Conservation (phyloP, 2,797 vertebrate genomes). For the Sebastes dallii region DNA sequence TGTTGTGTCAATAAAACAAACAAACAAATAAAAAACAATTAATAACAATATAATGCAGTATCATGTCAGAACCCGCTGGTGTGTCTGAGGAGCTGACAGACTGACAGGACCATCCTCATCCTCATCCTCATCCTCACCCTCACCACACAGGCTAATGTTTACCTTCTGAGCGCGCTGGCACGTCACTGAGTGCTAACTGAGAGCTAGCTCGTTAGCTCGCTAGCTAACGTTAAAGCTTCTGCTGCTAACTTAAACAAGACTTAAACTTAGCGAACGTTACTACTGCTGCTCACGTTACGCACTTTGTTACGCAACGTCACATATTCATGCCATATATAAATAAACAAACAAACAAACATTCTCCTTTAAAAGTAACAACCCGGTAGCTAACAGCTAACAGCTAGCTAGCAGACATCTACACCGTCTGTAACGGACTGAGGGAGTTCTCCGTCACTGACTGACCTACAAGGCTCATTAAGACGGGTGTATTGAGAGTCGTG, state of each 20-base stretch:
- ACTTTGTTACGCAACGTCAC: background rate
- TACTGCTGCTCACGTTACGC: no score
- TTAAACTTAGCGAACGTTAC: background rate
- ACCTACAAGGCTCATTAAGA: rapidly evolving
- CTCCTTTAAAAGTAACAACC: no score
- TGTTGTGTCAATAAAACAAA: no score
- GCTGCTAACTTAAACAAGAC: background rate
- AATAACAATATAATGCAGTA: no score
- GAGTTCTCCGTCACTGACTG: background rate
- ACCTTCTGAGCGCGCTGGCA: constrained; percentile 36
- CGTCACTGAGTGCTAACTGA: background rate
- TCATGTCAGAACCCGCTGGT: rapidly evolving
- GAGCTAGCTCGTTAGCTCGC: no score
- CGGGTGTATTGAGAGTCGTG: rapidly evolving
- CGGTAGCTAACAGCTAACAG: background rate
- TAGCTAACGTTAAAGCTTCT: background rate
- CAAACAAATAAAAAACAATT: no score
- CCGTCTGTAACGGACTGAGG: background rate
- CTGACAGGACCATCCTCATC: background rate
- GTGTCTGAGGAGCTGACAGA: background rate
- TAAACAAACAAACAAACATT: background rate
- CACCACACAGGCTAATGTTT: constrained; percentile 38
- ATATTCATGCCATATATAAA: background rate
- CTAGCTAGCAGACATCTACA: constrained; percentile 27
- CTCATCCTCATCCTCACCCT: background rate